These are phyloP conservation scores for Hipposideros larvatus DNA, from an alignment of 2,797 vertebrate species.

Conservation along the genomic window DNA sequence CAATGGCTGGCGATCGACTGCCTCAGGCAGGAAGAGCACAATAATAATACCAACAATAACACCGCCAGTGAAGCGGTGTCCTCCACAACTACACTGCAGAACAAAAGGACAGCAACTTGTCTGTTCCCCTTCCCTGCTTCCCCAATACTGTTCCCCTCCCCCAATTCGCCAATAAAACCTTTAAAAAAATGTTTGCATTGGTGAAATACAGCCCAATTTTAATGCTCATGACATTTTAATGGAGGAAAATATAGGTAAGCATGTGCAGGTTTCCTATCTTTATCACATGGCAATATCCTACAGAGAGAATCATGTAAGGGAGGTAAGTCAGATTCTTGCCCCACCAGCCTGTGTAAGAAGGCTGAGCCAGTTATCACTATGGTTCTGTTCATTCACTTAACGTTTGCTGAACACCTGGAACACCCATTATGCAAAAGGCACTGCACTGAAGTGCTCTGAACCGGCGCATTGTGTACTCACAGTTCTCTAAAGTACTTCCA, in stretches of 20 bases:
- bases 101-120: no score
- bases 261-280: not conserved
- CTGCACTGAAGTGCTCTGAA: not conserved
- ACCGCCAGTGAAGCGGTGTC: no score
- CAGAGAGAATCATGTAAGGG: not conserved
- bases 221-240: slow-evolving; percentile 12
- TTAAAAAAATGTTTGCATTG: not conserved
- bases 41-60: no score
- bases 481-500: slow-evolving; percentile 1
- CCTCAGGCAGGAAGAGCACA: no score
- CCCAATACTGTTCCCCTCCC: no score
- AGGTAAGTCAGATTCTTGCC: not conserved
- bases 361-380: not conserved
- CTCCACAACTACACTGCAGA: no score
- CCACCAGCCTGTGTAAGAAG: not conserved
- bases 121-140: no score
- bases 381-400: not conserved
- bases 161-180: no score
- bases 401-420: not conserved
- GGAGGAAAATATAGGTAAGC: not conserved
- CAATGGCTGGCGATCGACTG: no score
- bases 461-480: not conserved
- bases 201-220: not conserved
- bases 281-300: not conserved
- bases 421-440: not conserved